phyloP scores from a whole-genome alignment of 2,888 invertebrate species.

The Gortyna flavago region DNA sequence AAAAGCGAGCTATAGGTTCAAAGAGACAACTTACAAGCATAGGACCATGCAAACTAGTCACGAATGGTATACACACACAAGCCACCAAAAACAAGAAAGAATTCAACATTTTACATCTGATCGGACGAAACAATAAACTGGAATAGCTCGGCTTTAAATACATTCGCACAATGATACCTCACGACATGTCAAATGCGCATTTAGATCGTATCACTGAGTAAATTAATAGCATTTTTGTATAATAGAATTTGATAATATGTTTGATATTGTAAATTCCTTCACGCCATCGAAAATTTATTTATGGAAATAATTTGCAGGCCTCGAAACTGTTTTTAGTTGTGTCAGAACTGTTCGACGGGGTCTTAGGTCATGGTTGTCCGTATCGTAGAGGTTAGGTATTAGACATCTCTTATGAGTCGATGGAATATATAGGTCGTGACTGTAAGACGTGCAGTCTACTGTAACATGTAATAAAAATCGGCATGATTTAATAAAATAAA shows the following conservation, averaged over 20 bases:
- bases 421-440: too few species aligned
- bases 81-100: background rate
- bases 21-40: slow-evolving; percentile 36
- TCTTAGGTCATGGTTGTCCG: too few species aligned
- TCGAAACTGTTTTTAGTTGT: background rate
- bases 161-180: slow-evolving; percentile 20
- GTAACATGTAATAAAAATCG: too few species aligned
- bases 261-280: slow-evolving; percentile 9
- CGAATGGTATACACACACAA: slow-evolving; percentile 9
- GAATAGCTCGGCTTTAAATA: slow-evolving; percentile 34
- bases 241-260: slow-evolving; percentile 11
- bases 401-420: too few species aligned
- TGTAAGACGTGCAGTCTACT: too few species aligned
- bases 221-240: slow-evolving; percentile 34
- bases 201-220: slow-evolving; percentile 27
- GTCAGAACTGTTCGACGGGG: background rate
- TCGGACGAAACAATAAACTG: background rate
- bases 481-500: too few species aligned
- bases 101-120: slow-evolving; percentile 25
- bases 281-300: background rate
- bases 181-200: slow-evolving; percentile 10
- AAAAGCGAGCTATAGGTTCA: background rate
- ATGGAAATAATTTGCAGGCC: background rate
- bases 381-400: too few species aligned
- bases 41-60: background rate